Evolutionary conservation across 2,113 vertebrate genomes (phyloP).

Genomic region (Martes martes): DNA sequence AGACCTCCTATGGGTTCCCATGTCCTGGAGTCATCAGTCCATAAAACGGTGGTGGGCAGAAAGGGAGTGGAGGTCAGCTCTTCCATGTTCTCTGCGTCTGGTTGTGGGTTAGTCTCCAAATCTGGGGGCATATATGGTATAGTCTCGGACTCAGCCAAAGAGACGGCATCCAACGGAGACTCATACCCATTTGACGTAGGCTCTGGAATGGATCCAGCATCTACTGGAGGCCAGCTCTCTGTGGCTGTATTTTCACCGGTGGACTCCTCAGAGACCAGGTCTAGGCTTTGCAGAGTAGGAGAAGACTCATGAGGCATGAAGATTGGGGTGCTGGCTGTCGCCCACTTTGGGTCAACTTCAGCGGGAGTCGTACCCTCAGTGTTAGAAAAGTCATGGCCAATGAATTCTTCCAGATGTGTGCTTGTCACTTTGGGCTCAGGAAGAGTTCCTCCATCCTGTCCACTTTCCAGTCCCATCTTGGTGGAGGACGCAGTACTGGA

Average conservation of each 20-base stretch:
- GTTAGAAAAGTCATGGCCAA: background rate
- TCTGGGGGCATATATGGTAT: rapidly evolving
- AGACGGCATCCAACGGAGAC: slow-evolving; percentile 6
- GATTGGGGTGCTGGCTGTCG: rapidly evolving
- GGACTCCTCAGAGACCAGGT: background rate
- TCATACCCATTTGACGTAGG: slow-evolving; percentile 36
- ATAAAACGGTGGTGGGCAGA: background rate
- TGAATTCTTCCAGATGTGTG: rapidly evolving
- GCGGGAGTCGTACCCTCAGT: background rate
- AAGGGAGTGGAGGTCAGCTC: background rate
- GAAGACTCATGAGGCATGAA: background rate
- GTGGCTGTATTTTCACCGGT: background rate
- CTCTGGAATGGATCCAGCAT: rapidly evolving
- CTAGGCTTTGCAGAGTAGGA: background rate
- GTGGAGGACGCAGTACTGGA: slow-evolving; percentile 39
- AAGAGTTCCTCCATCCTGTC: background rate
- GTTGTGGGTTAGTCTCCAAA: background rate
- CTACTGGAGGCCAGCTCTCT: background rate
- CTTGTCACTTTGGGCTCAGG: background rate
- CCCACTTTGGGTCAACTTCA: rapidly evolving
- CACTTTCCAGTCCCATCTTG: background rate
- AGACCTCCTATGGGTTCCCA: background rate
- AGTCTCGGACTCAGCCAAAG: slow-evolving; percentile 31
- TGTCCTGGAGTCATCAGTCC: rapidly evolving
- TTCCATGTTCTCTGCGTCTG: background rate